Percentiles rank a stretch among this genome's conserved stretches.
phyloP scores from a whole-genome alignment of 2,797 vertebrate species.

The Danio choprae region DNA sequence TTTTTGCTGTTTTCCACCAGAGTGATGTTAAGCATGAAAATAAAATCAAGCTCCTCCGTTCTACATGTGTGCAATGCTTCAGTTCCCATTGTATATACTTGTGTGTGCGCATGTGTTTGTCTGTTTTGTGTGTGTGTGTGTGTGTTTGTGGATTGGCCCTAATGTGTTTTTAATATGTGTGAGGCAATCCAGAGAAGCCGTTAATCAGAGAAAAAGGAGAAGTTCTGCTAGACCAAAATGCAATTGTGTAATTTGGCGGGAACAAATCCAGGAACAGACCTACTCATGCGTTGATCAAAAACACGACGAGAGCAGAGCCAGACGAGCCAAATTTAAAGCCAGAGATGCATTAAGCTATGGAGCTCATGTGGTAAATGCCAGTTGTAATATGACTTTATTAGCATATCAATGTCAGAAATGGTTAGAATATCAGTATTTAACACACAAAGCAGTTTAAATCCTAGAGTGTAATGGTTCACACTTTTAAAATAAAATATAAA shows the following conservation, averaged over 20 bases:
- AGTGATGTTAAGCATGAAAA: neutral
- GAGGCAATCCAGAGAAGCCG: neutral
- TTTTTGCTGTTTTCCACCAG: neutral
- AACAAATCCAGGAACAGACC: constrained; percentile 6
- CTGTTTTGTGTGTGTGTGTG: no score
- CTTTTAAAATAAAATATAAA: no score
- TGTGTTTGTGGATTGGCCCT: constrained; percentile 34
- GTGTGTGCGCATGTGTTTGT: neutral
- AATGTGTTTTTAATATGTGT: constrained; percentile 8
- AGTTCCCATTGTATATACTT: neutral
- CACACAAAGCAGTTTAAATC: no score
- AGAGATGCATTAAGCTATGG: neutral
- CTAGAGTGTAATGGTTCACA: no score
- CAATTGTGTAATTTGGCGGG: neutral
- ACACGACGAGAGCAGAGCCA: neutral
- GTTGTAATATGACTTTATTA: neutral
- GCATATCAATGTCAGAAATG: neutral
- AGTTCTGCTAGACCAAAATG: constrained; percentile 15
- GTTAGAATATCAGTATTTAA: neutral
- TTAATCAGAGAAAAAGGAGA: neutral
- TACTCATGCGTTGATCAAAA: constrained; percentile 12
- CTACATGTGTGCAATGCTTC: neutral
- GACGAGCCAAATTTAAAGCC: neutral
- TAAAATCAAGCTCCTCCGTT: constrained; percentile 4
- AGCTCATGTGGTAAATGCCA: no score